Base-by-base conservation (phyloP, 1,140 invertebrate species). In the Ladona fulva region DNA sequence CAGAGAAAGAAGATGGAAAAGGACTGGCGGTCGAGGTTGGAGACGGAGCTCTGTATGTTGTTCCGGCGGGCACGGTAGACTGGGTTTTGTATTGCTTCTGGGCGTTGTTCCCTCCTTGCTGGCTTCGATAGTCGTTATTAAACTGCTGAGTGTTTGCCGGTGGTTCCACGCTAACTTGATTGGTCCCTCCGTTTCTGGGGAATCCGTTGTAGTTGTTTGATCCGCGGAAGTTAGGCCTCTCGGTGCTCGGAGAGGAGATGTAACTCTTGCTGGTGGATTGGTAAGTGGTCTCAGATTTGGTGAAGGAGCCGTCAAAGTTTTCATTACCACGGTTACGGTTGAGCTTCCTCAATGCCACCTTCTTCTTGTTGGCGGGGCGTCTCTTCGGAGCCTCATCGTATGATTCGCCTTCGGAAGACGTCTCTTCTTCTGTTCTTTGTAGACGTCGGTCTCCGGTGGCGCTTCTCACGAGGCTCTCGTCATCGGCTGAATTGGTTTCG, bases 391-490 rank as follows among this genome's bases (percentile, higher is more conserved):
- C 0, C 42, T 77, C 44, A n/a, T 52, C 25, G 42, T 42, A 25
- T n/a, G 19, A 19, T 8, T 77, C 6, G 19, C 42, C 16, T 22
- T 77, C 44, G 12, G n/a, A 22, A 81, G 59, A 83, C 83, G 76
- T 84, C 83, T 7, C 84, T 80, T 10, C 82, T 78, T 75, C 82
- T 79, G 0, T 79, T 78, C 78, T 79, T 44, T 85, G 85, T 11
- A 86, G 81, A n/a, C 83, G 81, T 24, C 87, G 86, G 79, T 90
- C 89, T 42, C 92, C 91, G 78, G 91, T 91, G 83, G 94, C 92
- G 25, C 92, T 92, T 19, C 91, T 87, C 81, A 94, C 92, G 8
- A 94, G 87, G 81, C 89, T 86, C 84, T 94, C 92, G 25, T 91
- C 90, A 82, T 94, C 92, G 77, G 86, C 89, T 76, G 83, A 83